Evolutionary conservation across 2,797 vertebrate species (phyloP).

Genomic region (Paedocypris micromegethes): DNA sequence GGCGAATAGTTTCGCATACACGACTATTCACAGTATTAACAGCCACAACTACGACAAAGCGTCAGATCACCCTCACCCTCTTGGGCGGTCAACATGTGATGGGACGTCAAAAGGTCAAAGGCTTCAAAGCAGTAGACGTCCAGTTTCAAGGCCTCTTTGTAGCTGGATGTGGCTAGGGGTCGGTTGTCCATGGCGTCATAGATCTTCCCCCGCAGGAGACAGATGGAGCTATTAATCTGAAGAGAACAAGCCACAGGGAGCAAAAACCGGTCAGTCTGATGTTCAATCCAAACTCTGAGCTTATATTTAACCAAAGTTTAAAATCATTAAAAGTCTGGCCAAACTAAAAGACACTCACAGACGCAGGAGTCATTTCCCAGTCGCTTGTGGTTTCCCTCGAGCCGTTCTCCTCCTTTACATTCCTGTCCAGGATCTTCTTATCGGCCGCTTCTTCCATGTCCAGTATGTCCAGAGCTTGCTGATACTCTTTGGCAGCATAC

Average conservation of each 20-base stretch:
- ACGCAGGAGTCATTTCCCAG: conserved; percentile 91
- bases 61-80: conserved; percentile 74
- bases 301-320: background rate
- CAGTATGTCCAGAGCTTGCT: conserved; percentile 95
- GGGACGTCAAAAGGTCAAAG: conserved; percentile 95
- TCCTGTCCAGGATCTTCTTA: conserved; percentile 85
- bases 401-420: conserved; percentile 78
- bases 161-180: conserved; percentile 90
- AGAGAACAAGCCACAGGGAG: conserved; percentile 35
- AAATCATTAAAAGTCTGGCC: background rate
- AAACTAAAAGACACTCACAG: conserved; percentile 68
- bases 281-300: conserved; percentile 26
- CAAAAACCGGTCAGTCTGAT: conserved; percentile 21
- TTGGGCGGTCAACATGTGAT: conserved; percentile 97
- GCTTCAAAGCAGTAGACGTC: conserved; percentile 99
- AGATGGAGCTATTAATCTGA: conserved; percentile 95
- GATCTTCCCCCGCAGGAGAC: conserved; percentile 93
- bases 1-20: too few relatives aligned
- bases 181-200: conserved; percentile 96
- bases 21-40: too few relatives aligned
- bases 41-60: background rate
- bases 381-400: conserved; percentile 78
- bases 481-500: conserved; percentile 98
- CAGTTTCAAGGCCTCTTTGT: conserved; percentile 97
- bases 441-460: conserved; percentile 90